Evolutionary conservation across 2,888 invertebrate species (phyloP).

Genomic region (Trimorus sp.): DNA sequence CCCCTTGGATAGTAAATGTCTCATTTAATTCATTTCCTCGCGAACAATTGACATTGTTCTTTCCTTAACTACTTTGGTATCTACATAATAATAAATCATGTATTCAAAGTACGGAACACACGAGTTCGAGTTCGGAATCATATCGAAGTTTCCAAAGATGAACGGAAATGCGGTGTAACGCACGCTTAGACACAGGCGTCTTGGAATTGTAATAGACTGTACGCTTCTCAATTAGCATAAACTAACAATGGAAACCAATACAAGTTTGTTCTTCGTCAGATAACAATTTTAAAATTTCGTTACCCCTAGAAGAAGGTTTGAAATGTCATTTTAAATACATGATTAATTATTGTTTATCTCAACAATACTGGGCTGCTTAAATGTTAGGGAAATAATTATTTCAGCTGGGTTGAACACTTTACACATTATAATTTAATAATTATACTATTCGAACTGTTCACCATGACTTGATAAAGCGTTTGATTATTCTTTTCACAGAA

Average conservation of each 20-base stretch:
- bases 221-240: constrained; percentile 16
- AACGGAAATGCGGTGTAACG: too few species aligned
- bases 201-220: constrained; percentile 38
- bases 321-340: too few species aligned
- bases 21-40: background rate
- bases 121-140: too few species aligned
- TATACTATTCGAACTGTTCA: background rate
- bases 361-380: too few species aligned
- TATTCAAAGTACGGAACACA: too few species aligned
- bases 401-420: constrained; percentile 8
- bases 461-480: background rate
- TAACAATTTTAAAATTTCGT: constrained; percentile 18
- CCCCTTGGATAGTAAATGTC: too few species aligned
- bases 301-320: background rate
- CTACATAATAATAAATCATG: too few species aligned
- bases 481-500: background rate
- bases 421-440: background rate
- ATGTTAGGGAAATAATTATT: background rate
- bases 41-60: too few species aligned
- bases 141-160: too few species aligned
- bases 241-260: constrained; percentile 35
- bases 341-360: too few species aligned
- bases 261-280: constrained; percentile 13
- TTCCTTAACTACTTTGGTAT: too few species aligned
- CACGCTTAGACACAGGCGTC: constrained; percentile 27